A percentile compares a stretch with the other conserved stretches of the same genome.
Conservation (phyloP, 2,797 vertebrate genomes). For the Propithecus perrieri region DNA sequence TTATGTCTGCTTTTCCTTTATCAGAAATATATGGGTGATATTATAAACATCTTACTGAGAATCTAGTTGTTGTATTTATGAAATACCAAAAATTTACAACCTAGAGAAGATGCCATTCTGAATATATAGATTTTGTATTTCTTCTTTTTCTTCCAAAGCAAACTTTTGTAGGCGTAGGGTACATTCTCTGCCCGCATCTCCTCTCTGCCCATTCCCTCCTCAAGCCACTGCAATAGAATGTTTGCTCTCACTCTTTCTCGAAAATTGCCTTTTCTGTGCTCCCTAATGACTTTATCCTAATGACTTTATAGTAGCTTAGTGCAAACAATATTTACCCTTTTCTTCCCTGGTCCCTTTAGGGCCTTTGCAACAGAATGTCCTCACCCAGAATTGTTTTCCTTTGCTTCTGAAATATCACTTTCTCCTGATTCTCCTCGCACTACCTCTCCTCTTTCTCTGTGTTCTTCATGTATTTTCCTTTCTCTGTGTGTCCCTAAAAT, state of each 20-base stretch:
- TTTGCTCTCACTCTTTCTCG: background rate
- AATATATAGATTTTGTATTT: background rate
- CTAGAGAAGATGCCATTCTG: background rate
- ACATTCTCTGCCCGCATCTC: background rate
- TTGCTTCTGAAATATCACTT: background rate
- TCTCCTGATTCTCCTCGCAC: background rate
- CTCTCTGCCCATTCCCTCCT: background rate
- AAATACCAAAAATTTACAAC: background rate
- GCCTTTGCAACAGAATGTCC: background rate
- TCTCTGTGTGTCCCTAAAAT: background rate
- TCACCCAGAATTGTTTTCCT: background rate
- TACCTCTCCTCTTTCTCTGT: background rate
- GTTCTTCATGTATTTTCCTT: background rate
- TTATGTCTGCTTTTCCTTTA: conserved; percentile 19
- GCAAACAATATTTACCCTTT: background rate
- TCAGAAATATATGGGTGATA: conserved; percentile 8
- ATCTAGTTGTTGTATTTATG: background rate
- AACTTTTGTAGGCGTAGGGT: background rate
- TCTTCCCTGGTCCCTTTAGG: background rate
- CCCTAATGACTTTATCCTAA: background rate
- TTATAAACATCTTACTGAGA: background rate
- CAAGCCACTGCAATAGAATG: background rate
- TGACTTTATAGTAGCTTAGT: background rate
- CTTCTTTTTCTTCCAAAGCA: background rate
- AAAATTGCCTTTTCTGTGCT: background rate